Percentiles rank a stretch among this genome's conserved stretches.
Evolutionary conservation across 2,113 vertebrate species (phyloP).

Genomic region (Stigmatopora nigra): DNA sequence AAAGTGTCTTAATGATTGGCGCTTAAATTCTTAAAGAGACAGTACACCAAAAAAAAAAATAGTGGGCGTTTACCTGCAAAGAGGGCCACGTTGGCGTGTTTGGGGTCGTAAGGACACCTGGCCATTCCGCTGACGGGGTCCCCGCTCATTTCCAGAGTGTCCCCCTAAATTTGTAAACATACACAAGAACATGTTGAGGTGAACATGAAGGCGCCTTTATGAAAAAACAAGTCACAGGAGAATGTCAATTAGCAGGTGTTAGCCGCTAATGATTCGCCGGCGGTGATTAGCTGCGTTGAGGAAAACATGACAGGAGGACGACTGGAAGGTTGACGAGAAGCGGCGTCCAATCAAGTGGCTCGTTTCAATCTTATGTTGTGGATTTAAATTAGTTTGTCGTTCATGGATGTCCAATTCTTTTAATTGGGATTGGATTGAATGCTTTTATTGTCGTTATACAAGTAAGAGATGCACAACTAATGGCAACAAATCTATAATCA

Average conservation of each 20-base stretch:
- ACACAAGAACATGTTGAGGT: constrained; percentile 17
- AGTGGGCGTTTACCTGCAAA: constrained; percentile 78
- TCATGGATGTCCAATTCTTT: too few species aligned
- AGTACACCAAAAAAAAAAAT: not conserved
- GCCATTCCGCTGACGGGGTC: constrained; percentile 94
- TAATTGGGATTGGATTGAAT: too few species aligned
- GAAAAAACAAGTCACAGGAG: constrained; percentile 54
- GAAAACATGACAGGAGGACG: constrained; percentile 43
- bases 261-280: constrained; percentile 57
- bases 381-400: too few species aligned
- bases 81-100: constrained; percentile 90
- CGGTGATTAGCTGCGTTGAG: constrained; percentile 48
- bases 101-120: constrained; percentile 91
- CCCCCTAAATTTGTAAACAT: constrained; percentile 66
- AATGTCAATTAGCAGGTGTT: constrained; percentile 54
- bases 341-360: too few species aligned
- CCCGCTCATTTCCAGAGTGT: constrained; percentile 83
- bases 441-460: too few species aligned
- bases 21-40: not conserved
- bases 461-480: too few species aligned
- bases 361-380: too few species aligned
- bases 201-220: constrained; percentile 27
- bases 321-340: not conserved
- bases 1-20: not conserved
- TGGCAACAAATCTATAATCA: too few species aligned